phyloP scores from a whole-genome alignment of 2,113 vertebrate species.

The Rynchops niger region DNA sequence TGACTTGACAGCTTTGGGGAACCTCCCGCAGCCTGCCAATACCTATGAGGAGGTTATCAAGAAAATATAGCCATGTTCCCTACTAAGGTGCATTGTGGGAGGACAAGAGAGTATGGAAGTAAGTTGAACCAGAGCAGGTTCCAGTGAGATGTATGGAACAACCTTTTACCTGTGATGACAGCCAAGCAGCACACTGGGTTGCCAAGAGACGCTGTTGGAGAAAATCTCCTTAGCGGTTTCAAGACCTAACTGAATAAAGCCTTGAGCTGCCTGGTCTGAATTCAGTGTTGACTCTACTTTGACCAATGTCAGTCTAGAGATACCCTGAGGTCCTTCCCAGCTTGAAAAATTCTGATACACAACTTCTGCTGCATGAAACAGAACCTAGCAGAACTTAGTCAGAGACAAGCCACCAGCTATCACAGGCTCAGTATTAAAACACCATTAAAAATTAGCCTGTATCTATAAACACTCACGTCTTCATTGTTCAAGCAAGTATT shows the following conservation, averaged over 20 bases:
- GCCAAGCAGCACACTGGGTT: neutral
- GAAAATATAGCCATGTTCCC: neutral
- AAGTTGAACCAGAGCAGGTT: neutral
- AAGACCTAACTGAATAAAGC: neutral
- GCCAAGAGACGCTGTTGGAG: neutral
- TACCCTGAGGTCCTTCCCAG: neutral
- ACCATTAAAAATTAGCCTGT: neutral
- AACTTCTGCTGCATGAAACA: neutral
- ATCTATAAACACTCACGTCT: neutral
- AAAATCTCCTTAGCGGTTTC: neutral
- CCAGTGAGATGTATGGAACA: neutral
- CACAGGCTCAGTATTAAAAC: neutral
- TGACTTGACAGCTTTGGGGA: neutral
- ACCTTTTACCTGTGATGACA: neutral
- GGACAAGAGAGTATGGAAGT: neutral
- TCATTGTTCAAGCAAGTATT: neutral
- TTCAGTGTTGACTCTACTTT: neutral
- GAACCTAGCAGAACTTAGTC: neutral
- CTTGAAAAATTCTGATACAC: neutral
- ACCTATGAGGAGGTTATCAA: neutral
- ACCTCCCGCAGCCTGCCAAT: neutral
- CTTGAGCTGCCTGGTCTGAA: neutral
- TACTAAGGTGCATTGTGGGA: neutral
- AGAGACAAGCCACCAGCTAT: neutral
- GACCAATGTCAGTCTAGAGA: neutral